Percentiles rank a stretch among this genome's conserved stretches.
phyloP scores from a whole-genome alignment of 2,888 invertebrate genomes.

The Drosophila eohydei region DNA sequence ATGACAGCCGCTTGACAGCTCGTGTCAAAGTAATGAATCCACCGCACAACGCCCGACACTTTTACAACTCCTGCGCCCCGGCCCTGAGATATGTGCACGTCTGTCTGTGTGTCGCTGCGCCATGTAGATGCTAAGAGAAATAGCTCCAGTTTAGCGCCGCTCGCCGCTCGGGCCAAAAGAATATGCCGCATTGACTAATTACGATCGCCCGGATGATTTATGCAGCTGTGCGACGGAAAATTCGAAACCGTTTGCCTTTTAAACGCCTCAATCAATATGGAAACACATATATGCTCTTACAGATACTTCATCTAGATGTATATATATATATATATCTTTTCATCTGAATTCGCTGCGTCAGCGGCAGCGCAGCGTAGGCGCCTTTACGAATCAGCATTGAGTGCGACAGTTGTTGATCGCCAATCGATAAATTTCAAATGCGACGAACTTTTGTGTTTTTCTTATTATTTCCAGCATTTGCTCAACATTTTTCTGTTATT shows the following conservation, averaged over 20 bases:
- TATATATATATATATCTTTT: background rate
- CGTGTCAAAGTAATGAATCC: constrained; percentile 84
- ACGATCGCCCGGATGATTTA: constrained; percentile 77
- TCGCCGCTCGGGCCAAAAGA: constrained; percentile 54
- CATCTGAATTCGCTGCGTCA: constrained; percentile 48
- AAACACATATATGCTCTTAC: constrained; percentile 19
- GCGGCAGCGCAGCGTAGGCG: constrained; percentile 51
- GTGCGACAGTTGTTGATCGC: constrained; percentile 57
- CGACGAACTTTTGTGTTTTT: constrained; percentile 23
- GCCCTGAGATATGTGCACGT: background rate
- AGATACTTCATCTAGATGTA: background rate
- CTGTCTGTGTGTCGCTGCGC: background rate
- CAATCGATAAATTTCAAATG: constrained; percentile 57
- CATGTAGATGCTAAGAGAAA: constrained; percentile 67
- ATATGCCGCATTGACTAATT: constrained; percentile 77
- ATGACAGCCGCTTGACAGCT: constrained; percentile 83
- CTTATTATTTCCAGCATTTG: background rate
- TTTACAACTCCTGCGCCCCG: constrained; percentile 66
- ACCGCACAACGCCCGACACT: constrained; percentile 82
- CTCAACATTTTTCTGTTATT: constrained; percentile 20
- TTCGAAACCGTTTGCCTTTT: constrained; percentile 55
- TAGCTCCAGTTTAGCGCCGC: constrained; percentile 77
- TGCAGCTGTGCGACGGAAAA: constrained; percentile 67
- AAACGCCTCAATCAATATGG: constrained; percentile 71
- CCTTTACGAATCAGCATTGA: constrained; percentile 17